These are phyloP conservation scores for Theristus sp. DNA, from an alignment of 2,888 invertebrate genomes.

Conservation along the genomic window DNA sequence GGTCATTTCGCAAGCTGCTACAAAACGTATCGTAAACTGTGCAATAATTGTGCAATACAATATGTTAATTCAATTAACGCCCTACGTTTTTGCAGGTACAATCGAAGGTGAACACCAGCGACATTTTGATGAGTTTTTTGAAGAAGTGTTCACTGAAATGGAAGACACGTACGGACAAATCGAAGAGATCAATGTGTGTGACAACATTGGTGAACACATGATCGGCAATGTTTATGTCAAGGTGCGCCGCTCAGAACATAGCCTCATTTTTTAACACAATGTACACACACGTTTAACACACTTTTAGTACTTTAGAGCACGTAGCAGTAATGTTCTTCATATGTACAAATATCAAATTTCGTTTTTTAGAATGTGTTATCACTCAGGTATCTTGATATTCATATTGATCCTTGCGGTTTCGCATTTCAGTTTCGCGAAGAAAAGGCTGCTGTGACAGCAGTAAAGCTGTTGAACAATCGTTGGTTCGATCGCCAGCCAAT, in stretches of 20 bases:
- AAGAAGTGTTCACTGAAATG: conserved; percentile 95
- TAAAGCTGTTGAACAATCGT: conserved; percentile 82
- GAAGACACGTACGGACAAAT: conserved; percentile 98
- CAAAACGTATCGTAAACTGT: too few species aligned
- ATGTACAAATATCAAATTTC: too few species aligned
- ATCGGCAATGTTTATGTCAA: conserved; percentile 99
- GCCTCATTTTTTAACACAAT: too few species aligned
- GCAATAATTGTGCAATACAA: not conserved
- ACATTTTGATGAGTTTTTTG: conserved; percentile 98
- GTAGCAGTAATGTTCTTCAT: too few species aligned
- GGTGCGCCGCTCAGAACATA: too few species aligned
- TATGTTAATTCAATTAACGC: not conserved
- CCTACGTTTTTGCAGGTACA: not conserved
- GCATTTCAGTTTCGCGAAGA: conserved; percentile 70
- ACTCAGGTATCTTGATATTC: too few species aligned
- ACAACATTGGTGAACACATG: conserved; percentile 91
- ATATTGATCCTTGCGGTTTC: too few species aligned
- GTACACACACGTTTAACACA: too few species aligned
- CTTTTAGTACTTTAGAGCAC: too few species aligned
- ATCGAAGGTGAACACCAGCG: conserved; percentile 64
- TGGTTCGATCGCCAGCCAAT: conserved; percentile 97
- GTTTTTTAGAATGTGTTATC: too few species aligned
- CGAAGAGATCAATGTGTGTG: conserved; percentile 99
- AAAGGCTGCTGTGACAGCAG: conserved; percentile 90
- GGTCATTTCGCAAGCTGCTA: too few species aligned